Evolutionary conservation across 2,113 vertebrate species (phyloP).

Genomic region (Datnioides undecimradiatus): DNA sequence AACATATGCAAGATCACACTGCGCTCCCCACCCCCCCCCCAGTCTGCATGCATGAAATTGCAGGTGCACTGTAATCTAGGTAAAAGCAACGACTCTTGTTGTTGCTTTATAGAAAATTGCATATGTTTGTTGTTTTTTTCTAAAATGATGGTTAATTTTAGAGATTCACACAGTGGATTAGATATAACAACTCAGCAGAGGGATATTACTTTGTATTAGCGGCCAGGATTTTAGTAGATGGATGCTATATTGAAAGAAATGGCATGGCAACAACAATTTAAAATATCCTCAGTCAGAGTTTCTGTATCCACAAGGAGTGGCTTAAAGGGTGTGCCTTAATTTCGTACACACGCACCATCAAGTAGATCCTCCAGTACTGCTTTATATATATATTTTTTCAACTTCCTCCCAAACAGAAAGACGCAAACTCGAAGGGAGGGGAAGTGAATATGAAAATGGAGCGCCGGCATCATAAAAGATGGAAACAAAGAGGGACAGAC

Average conservation of each 20-base stretch:
- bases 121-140: conserved; percentile 13
- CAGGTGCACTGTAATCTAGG: conserved; percentile 4
- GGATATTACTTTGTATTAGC: not conserved
- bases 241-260: conserved; percentile 14
- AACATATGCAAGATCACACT: conserved; percentile 56
- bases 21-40: conserved; percentile 51
- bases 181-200: not conserved
- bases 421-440: conserved; percentile 49
- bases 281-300: conserved; percentile 18
- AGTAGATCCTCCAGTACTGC: conserved; percentile 22
- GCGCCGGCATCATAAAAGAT: conserved; percentile 66
- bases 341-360: conserved; percentile 52
- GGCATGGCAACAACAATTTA: conserved; percentile 3
- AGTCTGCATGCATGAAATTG: conserved; percentile 30
- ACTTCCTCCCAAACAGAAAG: conserved; percentile 66
- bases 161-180: conserved; percentile 30
- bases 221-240: conserved; percentile 1
- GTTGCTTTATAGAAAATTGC: conserved; percentile 11
- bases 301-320: conserved; percentile 42
- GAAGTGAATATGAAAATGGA: conserved; percentile 78
- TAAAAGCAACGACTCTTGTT: not conserved
- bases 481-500: conserved; percentile 79
- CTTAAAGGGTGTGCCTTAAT: conserved; percentile 38
- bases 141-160: conserved; percentile 6
- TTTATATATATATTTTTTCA: conserved; percentile 51